phyloP scores from a whole-genome alignment of 2,113 vertebrate genomes.

The Pavo muticus region DNA sequence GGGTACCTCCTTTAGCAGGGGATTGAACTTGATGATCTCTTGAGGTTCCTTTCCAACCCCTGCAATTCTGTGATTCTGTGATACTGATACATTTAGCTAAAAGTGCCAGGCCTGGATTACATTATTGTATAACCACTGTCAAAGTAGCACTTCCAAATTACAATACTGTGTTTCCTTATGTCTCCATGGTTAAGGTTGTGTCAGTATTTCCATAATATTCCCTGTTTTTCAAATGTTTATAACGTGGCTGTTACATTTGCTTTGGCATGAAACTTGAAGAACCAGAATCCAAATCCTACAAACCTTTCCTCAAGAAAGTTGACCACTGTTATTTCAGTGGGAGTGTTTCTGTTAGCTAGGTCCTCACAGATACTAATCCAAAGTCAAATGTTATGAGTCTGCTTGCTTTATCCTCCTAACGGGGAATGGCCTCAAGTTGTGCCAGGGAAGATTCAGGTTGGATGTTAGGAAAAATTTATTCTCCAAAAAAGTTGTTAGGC shows the following conservation, averaged over 20 bases:
- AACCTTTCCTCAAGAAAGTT: not conserved
- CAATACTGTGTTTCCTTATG: not conserved
- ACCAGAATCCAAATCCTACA: not conserved
- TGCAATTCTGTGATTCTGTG: too few species aligned
- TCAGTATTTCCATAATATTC: slow-evolving; percentile 45
- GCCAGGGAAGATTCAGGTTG: too few species aligned
- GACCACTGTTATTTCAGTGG: not conserved
- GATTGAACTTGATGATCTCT: too few species aligned
- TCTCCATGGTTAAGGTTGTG: not conserved
- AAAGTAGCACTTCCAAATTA: not conserved
- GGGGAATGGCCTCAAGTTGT: too few species aligned
- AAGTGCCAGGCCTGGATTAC: not conserved
- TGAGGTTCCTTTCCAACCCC: not conserved
- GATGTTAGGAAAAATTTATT: too few species aligned
- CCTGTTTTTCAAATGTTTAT: slow-evolving; percentile 39
- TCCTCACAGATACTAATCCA: not conserved
- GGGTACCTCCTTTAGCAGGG: too few species aligned
- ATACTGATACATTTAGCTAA: slow-evolving; percentile 2
- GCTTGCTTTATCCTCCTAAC: not conserved
- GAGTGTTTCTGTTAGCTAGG: not conserved
- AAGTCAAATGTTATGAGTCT: not conserved
- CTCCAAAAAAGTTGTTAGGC: too few species aligned
- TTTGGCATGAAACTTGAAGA: slow-evolving; percentile 21
- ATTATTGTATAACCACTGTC: slow-evolving; percentile 12
- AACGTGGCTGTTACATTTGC: slow-evolving; percentile 19